Evolutionary conservation across 2,113 vertebrate genomes (phyloP), one percentile per base, ranked within the genome.

Genomic region (Cottus gobio): DNA sequence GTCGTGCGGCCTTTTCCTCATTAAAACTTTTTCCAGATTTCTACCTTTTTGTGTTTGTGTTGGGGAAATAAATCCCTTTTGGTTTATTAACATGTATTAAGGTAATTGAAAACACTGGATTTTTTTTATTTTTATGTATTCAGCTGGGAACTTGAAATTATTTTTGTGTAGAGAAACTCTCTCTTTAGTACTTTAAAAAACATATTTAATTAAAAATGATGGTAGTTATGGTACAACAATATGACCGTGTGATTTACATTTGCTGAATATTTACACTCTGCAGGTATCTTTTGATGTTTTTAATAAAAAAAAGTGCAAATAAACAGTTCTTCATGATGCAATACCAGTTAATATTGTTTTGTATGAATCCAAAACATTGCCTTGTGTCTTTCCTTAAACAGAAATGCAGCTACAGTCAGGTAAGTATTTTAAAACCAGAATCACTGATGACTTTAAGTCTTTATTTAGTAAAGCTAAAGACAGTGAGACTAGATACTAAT

Each of bases 21-120:
- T n/a, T n/a, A n/a, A n/a, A n/a, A n/a, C n/a, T n/a, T n/a, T n/a
- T n/a, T n/a, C n/a, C n/a, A 24, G 12, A 34, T 56, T 61, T 61
- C 66, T 75, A 26, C 11, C 16, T 67, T 10, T 62, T 0, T 39
- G 22, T 61, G 1, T 12, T 50, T 36, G 2, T 63, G 36, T 66
- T 15, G 12, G 28, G 20, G 28, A 74, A 15, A 16, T 0, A 18
- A 0, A 36, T 65, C 10, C 7, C 56, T 13, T 13, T 64, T 15
- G 34, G 34, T 48, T 64, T 77, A 11, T 61, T 64, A 0, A 44
- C 30, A 13, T 30, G 11, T 58, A 7, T 57, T 70, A 52, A 26
- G 24, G 75, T 71, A 1, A 80, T 54, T 46, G 12, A 68, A 82
- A 79, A 69, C 76, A 82, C 64, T 79, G 77, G 70, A 16, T 3